These are phyloP conservation scores for Eremobia ochroleuca DNA, from an alignment of 2,888 invertebrate genomes.

Conservation along the genomic window DNA sequence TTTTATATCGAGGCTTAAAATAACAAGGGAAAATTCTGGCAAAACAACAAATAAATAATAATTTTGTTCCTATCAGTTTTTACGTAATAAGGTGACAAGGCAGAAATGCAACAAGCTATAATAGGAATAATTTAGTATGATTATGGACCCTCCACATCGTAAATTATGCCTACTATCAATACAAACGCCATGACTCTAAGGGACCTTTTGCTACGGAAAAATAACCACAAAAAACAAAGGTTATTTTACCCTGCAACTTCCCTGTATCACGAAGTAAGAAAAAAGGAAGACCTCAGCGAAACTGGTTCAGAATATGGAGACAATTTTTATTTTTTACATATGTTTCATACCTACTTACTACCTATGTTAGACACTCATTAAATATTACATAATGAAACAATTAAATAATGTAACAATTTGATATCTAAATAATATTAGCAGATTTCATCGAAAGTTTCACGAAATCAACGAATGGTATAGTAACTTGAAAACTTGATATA, in stretches of 20 bases:
- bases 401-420: neutral
- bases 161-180: constrained; percentile 21
- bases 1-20: neutral
- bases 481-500: neutral
- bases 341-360: neutral
- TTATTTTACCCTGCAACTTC: neutral
- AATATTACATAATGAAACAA: neutral
- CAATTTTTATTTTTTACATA: neutral
- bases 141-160: constrained; percentile 39
- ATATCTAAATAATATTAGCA: neutral
- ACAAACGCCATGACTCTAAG: neutral
- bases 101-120: constrained; percentile 18
- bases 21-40: neutral
- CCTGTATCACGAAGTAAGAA: neutral
- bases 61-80: neutral
- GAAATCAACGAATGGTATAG: neutral
- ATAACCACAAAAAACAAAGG: constrained; percentile 8
- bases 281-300: neutral
- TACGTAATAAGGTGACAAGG: neutral
- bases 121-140: constrained; percentile 30
- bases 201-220: constrained; percentile 23
- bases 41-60: constrained; percentile 19
- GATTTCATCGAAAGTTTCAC: neutral
- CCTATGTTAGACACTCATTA: neutral
- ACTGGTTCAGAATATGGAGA: neutral